These are phyloP conservation scores for Meiosimyza decipiens DNA, from an alignment of 2,888 invertebrate genomes.

Conservation along the genomic window DNA sequence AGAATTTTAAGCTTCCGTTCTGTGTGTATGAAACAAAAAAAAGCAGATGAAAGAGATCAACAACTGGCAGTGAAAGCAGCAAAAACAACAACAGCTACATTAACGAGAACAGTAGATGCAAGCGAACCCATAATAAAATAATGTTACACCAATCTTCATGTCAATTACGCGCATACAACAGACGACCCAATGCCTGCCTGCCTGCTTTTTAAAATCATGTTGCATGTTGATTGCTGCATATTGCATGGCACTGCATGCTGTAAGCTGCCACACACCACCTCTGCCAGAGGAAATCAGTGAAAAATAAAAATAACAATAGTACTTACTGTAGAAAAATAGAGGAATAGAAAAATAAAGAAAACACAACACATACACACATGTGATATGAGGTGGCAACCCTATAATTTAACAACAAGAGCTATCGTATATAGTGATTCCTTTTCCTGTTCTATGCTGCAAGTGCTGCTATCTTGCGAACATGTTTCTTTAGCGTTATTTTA, in stretches of 20 bases:
- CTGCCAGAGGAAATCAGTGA: too few species aligned
- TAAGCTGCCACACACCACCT: too few species aligned
- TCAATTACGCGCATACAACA: constrained; percentile 8
- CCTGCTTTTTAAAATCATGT: too few species aligned
- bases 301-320: too few species aligned
- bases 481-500: constrained; percentile 30
- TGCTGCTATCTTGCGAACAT: not conserved
- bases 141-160: constrained; percentile 15
- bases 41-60: not conserved
- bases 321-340: too few species aligned
- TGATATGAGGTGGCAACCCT: constrained; percentile 13
- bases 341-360: too few species aligned
- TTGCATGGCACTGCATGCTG: too few species aligned
- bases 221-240: too few species aligned
- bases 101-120: not conserved
- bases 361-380: too few species aligned
- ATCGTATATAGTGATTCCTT: constrained; percentile 20
- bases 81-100: not conserved
- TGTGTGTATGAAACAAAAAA: not conserved
- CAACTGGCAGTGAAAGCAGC: not conserved
- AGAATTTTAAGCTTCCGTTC: constrained; percentile 8
- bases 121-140: constrained; percentile 9
- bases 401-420: constrained; percentile 28
- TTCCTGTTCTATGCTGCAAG: not conserved
- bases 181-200: too few species aligned